These are phyloP conservation scores for Tolypeutes matacus DNA, from an alignment of 2,797 vertebrate species.

Conservation along the genomic window DNA sequence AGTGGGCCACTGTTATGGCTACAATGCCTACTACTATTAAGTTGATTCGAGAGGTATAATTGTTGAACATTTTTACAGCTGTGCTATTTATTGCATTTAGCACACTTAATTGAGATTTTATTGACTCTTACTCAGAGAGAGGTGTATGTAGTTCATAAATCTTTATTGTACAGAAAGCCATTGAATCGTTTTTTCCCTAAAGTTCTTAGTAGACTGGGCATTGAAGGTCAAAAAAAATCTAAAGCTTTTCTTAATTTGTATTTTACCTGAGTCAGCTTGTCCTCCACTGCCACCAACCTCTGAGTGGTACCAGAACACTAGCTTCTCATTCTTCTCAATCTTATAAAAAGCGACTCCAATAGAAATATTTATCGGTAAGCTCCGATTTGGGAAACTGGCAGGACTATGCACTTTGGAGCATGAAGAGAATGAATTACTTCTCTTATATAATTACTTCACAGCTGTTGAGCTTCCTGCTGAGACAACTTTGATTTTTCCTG, in stretches of 20 bases:
- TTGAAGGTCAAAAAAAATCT: background rate
- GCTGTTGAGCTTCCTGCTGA: background rate
- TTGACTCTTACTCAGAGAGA: background rate
- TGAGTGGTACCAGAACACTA: background rate
- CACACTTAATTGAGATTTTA: background rate
- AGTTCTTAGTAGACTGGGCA: background rate
- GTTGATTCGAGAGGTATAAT: background rate
- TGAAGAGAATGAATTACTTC: background rate
- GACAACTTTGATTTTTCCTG: background rate
- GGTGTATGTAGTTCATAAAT: background rate
- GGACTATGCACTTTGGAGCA: background rate
- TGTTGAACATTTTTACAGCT: background rate
- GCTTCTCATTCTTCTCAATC: background rate
- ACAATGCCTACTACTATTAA: background rate
- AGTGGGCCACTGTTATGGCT: background rate
- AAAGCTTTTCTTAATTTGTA: background rate
- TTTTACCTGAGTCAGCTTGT: background rate
- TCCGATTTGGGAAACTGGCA: background rate
- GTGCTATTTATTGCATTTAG: background rate
- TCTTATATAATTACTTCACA: too few relatives aligned
- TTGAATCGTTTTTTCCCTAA: background rate
- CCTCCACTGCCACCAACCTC: background rate
- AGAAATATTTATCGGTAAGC: background rate
- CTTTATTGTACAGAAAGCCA: background rate
- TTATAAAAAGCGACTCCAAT: background rate